phyloP scores from a whole-genome alignment of 1,140 invertebrate species.

The Penaeus chinensis region DNA sequence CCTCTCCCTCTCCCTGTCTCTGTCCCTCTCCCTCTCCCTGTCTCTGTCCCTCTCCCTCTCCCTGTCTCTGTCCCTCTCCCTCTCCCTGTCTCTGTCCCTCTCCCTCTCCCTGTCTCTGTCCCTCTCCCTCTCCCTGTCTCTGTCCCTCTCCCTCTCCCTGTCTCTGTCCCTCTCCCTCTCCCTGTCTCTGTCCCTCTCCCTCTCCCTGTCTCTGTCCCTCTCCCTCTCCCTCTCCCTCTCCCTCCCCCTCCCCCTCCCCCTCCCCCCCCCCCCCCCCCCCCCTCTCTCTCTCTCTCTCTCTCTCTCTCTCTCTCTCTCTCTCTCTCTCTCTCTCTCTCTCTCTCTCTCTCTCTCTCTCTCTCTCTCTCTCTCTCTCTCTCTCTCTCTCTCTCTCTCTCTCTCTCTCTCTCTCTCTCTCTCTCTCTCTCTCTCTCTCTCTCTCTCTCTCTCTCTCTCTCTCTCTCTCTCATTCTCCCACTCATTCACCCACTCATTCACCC shows the following conservation, averaged over 20 bases:
- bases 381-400: conserved; percentile 8
- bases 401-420: conserved; percentile 8
- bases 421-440: conserved; percentile 8
- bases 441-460: conserved; percentile 8
- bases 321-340: conserved; percentile 9
- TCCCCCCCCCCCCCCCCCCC: conserved; percentile 6
- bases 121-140: no score
- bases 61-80: no score
- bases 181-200: no score
- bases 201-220: no score
- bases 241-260: conserved; percentile 6
- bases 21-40: no score
- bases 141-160: no score
- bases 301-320: conserved; percentile 9
- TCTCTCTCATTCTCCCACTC: neutral
- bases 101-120: no score
- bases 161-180: no score
- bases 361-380: conserved; percentile 8
- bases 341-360: conserved; percentile 8
- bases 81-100: no score
- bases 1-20: no score
- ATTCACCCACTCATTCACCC: neutral
- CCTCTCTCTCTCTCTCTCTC: conserved; percentile 9
- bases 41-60: no score
- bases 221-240: no score